Conservation (phyloP, 2,113 vertebrate species). For the Sminthopsis crassicaudata region DNA sequence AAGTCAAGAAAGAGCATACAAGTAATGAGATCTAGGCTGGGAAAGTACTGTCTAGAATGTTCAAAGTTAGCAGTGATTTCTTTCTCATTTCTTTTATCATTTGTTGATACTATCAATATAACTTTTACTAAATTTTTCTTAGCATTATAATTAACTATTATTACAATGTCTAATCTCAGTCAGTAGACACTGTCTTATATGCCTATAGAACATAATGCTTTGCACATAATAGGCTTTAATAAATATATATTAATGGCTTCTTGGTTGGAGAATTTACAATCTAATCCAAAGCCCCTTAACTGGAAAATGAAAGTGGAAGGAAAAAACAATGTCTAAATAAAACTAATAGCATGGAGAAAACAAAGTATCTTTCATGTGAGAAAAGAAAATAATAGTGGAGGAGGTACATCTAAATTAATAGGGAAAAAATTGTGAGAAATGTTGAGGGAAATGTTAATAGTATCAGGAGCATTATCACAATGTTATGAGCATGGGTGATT, state of each 20-base stretch:
- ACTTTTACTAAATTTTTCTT: neutral
- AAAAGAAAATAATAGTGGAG: neutral
- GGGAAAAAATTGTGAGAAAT: neutral
- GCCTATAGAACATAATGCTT: neutral
- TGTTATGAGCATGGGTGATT: neutral
- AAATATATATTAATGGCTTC: neutral
- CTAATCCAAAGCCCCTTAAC: neutral
- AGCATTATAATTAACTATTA: neutral
- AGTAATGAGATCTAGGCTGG: neutral
- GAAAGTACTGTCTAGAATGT: neutral
- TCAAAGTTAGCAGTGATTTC: neutral
- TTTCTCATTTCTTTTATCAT: neutral
- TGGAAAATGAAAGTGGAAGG: neutral
- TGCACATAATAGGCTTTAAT: neutral
- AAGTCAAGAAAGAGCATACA: neutral
- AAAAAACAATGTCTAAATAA: neutral
- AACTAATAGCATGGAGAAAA: neutral
- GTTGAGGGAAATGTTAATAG: neutral
- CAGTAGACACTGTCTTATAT: neutral
- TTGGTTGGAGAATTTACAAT: neutral
- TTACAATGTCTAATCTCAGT: neutral
- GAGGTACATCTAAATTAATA: neutral
- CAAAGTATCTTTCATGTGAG: neutral
- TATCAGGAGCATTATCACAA: neutral
- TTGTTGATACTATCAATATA: neutral